phyloP scores from a whole-genome alignment of 2,113 vertebrate species.

The Microtus ochrogaster region DNA sequence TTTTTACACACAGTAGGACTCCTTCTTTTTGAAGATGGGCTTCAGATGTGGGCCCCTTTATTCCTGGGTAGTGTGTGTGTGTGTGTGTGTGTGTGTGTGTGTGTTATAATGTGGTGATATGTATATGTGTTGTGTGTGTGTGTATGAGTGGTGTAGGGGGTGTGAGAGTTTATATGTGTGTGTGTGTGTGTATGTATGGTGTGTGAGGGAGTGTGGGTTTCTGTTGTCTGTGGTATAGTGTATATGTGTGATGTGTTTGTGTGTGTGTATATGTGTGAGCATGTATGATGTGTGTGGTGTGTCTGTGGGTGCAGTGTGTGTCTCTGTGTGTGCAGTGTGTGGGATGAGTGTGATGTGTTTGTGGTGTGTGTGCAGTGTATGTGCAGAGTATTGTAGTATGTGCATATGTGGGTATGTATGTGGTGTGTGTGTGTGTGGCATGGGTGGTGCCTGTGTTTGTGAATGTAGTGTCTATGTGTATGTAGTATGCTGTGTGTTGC shows the following conservation, averaged over 20 bases:
- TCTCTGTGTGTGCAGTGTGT: not conserved
- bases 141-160: not conserved
- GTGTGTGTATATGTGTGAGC: not conserved
- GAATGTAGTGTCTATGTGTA: not conserved
- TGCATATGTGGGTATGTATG: too few relatives aligned
- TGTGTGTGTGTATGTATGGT: not conserved
- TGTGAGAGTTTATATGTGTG: not conserved
- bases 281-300: not conserved
- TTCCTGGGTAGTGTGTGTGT: not conserved
- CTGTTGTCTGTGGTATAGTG: too few relatives aligned
- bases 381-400: too few relatives aligned
- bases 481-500: not conserved
- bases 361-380: too few relatives aligned
- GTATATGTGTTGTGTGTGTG: not conserved
- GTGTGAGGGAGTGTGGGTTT: too few relatives aligned
- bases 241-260: not conserved
- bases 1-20: accelerated
- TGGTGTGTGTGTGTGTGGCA: too few relatives aligned
- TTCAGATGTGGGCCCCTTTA: accelerated
- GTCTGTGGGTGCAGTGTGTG: not conserved
- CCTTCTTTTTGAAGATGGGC: not conserved
- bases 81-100: not conserved
- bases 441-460: too few relatives aligned
- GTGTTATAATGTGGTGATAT: not conserved
- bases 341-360: not conserved